Base-by-base conservation (phyloP, 2,888 invertebrate species). In the Orthosia gothica region DNA sequence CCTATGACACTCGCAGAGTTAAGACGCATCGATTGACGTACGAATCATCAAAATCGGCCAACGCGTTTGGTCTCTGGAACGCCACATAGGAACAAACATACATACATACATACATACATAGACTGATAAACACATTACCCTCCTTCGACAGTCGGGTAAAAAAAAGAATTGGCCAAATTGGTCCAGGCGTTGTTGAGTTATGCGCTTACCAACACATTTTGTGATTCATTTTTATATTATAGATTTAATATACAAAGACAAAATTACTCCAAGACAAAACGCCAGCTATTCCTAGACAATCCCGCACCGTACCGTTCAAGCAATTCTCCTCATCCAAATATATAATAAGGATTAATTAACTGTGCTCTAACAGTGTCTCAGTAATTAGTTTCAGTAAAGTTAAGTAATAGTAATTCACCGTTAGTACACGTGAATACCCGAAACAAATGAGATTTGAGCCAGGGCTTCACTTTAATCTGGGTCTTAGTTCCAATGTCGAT, bases 351-450 rank as follows among this genome's bases (percentile, higher is more conserved):
- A 76, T 76, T 84, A 78, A 87, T 84, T 81, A 82, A 87, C 67
- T 71, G 79, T 76, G 55, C 70, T 59, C 67, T 71, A 79, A 79
- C 70, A 69, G 59, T 66, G 69, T 63, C 69, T 57, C 76, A 54
- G 76, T 85, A 85, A 87, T 85, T 85, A 85, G 83, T 85, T 86
- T 70, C 55, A 77, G 66, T 87, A 72, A 85, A 85, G 85, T 85
- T 82, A 85, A 85, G 80, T 87, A 83, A 87, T 83, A 85, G 87
- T 85, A 73, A 85, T 83, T 85, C 66, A 52, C 47, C 62, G 61
- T 87, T 65, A 82, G 76, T 76, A 71, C 75, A 78, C 81, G 73
- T 81, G 80, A 63, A 79, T 59, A 49, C 50, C 71, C 67, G 70
- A 86, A 83, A 84, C 81, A 74, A 86, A 86, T 80, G 85, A 82